phyloP scores from a whole-genome alignment of 2,888 invertebrate species.

The Branchellion lobata region DNA sequence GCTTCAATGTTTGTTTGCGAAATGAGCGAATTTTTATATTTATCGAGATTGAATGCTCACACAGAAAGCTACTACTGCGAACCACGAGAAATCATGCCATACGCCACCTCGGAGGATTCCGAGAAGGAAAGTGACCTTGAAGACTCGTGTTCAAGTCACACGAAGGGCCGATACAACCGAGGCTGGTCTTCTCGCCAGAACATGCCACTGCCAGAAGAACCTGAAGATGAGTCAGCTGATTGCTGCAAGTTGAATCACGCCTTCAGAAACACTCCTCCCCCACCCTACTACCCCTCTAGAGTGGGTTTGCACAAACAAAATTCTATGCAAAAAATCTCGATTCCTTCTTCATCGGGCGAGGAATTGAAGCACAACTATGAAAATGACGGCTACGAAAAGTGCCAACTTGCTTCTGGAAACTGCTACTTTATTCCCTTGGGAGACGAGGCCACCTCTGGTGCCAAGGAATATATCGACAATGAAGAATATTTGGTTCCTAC shows the following conservation, averaged over 20 bases:
- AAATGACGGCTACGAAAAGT: slow-evolving; percentile 1
- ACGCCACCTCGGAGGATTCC: slow-evolving; percentile 38
- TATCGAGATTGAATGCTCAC: too few species aligned
- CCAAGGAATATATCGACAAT: background rate
- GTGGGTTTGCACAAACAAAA: background rate
- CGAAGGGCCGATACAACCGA: background rate
- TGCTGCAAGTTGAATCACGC: background rate
- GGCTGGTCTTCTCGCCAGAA: background rate
- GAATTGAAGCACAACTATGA: background rate
- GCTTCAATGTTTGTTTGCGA: too few species aligned
- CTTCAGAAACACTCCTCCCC: background rate
- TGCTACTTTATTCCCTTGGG: slow-evolving; percentile 7
- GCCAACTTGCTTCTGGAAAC: background rate
- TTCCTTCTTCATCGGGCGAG: background rate
- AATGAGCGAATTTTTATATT: too few species aligned
- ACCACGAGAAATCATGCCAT: slow-evolving; percentile 30
- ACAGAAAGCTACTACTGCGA: slow-evolving; percentile 39
- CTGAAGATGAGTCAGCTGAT: background rate
- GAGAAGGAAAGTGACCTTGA: slow-evolving; percentile 40
- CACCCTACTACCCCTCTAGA: slow-evolving; percentile 1
- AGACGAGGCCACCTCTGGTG: background rate
- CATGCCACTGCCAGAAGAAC: background rate
- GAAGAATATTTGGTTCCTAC: too few species aligned
- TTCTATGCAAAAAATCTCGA: background rate
- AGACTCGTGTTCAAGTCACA: background rate